Evolutionary conservation across 1,140 invertebrate genomes (phyloP).

Genomic region (Drosophila nasuta): DNA sequence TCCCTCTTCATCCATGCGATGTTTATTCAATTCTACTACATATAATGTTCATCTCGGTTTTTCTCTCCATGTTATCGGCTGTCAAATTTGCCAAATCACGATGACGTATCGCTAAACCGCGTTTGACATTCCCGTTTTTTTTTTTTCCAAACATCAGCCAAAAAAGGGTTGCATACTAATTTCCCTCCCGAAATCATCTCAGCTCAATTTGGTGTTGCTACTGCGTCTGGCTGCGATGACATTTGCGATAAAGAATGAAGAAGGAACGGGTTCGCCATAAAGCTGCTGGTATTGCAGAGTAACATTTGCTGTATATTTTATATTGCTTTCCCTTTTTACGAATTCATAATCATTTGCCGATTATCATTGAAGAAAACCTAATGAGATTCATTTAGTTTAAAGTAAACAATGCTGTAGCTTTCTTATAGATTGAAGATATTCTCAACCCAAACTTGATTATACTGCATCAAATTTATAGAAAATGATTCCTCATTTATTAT

Average conservation of each 20-base stretch:
- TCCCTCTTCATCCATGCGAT: neutral
- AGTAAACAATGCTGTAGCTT: neutral
- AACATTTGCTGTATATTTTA: neutral
- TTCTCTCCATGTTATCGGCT: slow-evolving; percentile 55
- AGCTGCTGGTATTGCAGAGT: neutral
- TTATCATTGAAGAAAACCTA: neutral
- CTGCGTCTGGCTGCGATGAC: neutral
- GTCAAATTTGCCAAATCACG: slow-evolving; percentile 81
- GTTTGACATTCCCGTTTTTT: slow-evolving; percentile 68
- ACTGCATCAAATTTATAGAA: neutral
- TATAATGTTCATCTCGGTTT: neutral
- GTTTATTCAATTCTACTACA: slow-evolving; percentile 23
- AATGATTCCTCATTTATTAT: neutral
- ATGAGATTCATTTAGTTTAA: slow-evolving; percentile 1
- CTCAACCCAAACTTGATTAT: no score
- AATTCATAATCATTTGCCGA: neutral
- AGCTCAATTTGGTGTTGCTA: neutral
- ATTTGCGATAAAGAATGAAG: slow-evolving; percentile 1
- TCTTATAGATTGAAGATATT: no score
- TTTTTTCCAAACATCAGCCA: slow-evolving; percentile 3
- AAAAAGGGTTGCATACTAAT: slow-evolving; percentile 32
- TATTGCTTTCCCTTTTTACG: neutral
- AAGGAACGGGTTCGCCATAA: neutral
- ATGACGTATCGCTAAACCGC: slow-evolving; percentile 78
- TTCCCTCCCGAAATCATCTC: slow-evolving; percentile 5